Base-by-base conservation (phyloP, 2,888 invertebrate genomes). In the Tortrix viridana region DNA sequence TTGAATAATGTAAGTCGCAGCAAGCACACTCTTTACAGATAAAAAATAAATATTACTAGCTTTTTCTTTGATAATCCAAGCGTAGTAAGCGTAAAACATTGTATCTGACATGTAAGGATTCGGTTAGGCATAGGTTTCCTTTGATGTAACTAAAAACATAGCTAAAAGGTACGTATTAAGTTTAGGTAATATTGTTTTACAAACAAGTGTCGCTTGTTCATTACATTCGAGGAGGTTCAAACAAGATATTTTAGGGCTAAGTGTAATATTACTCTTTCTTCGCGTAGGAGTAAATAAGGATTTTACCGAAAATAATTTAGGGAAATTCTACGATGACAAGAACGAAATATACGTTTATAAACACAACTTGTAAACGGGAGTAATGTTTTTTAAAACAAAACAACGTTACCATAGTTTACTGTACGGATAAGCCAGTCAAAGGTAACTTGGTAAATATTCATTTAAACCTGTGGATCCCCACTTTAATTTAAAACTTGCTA, bases 401-500 rank as follows among this genome's bases (percentile, higher is more conserved):
- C 19, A 37, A 5, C 32, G 12, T 0, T 50, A 37, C n/a, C n/a
- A 37, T 37, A 37, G 37, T 37, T 37, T 23, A n/a, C 22, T 16
- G 41, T 20, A 20, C 9, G 7, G 37, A 46, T 57, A 32, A 50
- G 38, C 50, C 55, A 50, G 50, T 50, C 56, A 38, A 57, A 52
- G 20, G 14, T 32, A 12, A 32, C 32, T n/a, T 19, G 19, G n/a
- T 19, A 22, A 37, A 19, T 26, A 47, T 61, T 38, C 57, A 43
- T 58, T 43, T 58, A 58, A 58, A 47, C 44, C 47, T 46, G 20
- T 41, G 58, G 49, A 56, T 63, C 57, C 63, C 57, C 41, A 43
- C 57, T 57, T 48, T 57, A 56, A 62, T 57, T 62, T 62, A 62
- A 62, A 63, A 63, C 53, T 63, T 63, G 26, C 23, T 50, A 57